These are phyloP conservation scores for Schizopygopsis malacanthus DNA, from an alignment of 2,797 vertebrate genomes.

Conservation along the genomic window DNA sequence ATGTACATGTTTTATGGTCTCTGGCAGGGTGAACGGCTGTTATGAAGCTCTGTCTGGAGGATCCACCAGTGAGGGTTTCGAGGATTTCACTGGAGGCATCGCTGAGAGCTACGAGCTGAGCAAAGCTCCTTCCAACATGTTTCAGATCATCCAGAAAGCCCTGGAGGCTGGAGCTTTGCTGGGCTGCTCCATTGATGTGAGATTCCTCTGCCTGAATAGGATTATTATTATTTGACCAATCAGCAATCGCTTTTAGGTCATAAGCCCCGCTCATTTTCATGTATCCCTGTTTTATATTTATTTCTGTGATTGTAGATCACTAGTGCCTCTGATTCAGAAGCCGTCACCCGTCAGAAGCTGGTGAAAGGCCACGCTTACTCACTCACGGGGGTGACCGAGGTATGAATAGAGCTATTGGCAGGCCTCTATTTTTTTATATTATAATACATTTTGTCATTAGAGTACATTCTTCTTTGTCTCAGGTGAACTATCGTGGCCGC, in stretches of 20 bases:
- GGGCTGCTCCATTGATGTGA: constrained; percentile 86
- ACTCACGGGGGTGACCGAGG: constrained; percentile 61
- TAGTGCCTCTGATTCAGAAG: constrained; percentile 81
- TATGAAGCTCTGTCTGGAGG: constrained; percentile 86
- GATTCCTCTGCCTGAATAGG: constrained; percentile 31
- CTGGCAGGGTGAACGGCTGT: constrained; percentile 79
- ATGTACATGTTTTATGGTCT: background rate
- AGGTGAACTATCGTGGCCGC: constrained; percentile 82
- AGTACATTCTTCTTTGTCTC: constrained; percentile 21
- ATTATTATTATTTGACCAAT: background rate
- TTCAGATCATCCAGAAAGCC: constrained; percentile 80
- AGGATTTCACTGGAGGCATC: constrained; percentile 86
- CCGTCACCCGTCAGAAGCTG: constrained; percentile 84
- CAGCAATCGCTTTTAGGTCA: background rate
- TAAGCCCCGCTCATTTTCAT: background rate
- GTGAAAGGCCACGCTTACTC: constrained; percentile 83
- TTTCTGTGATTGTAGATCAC: constrained; percentile 59
- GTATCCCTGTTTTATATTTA: background rate
- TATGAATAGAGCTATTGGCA: constrained; percentile 32
- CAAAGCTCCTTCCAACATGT: constrained; percentile 77
- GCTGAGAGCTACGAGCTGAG: constrained; percentile 83
- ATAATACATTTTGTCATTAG: background rate
- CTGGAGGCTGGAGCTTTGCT: constrained; percentile 83
- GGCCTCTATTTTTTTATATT: background rate
- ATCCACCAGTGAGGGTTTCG: constrained; percentile 85